Base-by-base conservation (phyloP, 2,797 vertebrate genomes). In the Amniataba percoides region DNA sequence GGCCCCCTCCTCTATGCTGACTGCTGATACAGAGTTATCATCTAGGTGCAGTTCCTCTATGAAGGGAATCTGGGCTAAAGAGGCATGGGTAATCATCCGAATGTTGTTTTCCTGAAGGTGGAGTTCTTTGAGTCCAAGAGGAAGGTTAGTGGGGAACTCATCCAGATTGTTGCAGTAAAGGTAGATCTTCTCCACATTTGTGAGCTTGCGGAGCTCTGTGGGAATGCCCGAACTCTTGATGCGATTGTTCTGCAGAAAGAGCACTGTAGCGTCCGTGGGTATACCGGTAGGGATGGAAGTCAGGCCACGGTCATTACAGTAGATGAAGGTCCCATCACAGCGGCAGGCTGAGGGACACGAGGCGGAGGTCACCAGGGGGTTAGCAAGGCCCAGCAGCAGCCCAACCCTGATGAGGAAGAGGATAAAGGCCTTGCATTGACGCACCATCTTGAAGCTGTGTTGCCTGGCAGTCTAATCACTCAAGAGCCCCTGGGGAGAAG, bases 71-170 rank as follows among this genome's bases (percentile, higher is more conserved):
- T 98, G 98, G 57, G 96, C 97, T 92, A 99, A 95, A 36, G 98
- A 97, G 83, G 96, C 90, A 57, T 98, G 98, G 71, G 98, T 99
- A 91, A 99, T 99, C 92, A 97, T 98, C 89, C 98, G 96, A 88
- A 99, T 95, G 79, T 99, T 99, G 93, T 99, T 99, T 95, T 99
- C 99, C 94, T 99, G 99, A 88, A 99, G 96, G 91, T 99, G 99
- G 79, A 99, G 96, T 92, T 99, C 99, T 92, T 98, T 99, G 66
- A 99, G 96, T 3, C 97, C 97, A 77, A 97, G 94, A 51, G 99
- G 99, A 85, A 99, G 96, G 84, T 99, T 99, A 83, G 96, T 98
- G 66, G 99, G 99, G 87, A 99, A 99, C 94, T 99, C 98, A 86
- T 99, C 99, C 94, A 99, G 93, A 90, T 96, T 99, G 95, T 99